A percentile compares a stretch with the other conserved stretches of the same genome.
Evolutionary conservation across 2,797 vertebrate genomes (phyloP).

Genomic region (Phylloscopus collybita): DNA sequence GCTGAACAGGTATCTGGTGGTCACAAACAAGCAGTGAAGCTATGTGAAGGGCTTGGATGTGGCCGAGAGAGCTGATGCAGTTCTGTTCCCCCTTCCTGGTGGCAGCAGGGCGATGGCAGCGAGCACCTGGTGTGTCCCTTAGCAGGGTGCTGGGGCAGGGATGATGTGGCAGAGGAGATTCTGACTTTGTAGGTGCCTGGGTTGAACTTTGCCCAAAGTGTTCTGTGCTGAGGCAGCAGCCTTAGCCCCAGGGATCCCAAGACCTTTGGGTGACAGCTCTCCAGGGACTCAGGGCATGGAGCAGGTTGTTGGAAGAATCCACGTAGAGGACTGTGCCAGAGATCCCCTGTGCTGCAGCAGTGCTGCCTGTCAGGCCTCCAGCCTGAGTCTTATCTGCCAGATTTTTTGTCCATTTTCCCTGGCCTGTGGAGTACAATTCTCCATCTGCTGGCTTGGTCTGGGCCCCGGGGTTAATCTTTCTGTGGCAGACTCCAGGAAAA

Average conservation of each 20-base stretch:
- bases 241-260: not conserved
- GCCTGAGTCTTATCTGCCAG: not conserved
- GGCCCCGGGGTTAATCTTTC: not conserved
- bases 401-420: not conserved
- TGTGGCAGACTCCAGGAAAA: not conserved
- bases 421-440: not conserved
- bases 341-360: rapidly evolving
- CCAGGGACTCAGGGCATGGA: rapidly evolving
- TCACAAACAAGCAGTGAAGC: not conserved
- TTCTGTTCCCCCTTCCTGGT: rapidly evolving
- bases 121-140: not conserved
- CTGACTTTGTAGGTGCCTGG: not conserved
- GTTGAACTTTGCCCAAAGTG: not conserved
- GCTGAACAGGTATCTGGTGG: not conserved
- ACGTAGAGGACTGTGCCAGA: not conserved
- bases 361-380: not conserved
- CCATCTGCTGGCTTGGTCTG: not conserved
- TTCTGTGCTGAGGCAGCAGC: not conserved
- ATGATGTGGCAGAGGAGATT: not conserved
- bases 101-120: not conserved
- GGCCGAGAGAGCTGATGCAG: not conserved
- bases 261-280: not conserved
- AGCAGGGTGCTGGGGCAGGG: not conserved
- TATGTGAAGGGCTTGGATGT: rapidly evolving
- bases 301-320: not conserved